Conservation (phyloP, 2,797 vertebrate species). For the Eidolon dupreanum region DNA sequence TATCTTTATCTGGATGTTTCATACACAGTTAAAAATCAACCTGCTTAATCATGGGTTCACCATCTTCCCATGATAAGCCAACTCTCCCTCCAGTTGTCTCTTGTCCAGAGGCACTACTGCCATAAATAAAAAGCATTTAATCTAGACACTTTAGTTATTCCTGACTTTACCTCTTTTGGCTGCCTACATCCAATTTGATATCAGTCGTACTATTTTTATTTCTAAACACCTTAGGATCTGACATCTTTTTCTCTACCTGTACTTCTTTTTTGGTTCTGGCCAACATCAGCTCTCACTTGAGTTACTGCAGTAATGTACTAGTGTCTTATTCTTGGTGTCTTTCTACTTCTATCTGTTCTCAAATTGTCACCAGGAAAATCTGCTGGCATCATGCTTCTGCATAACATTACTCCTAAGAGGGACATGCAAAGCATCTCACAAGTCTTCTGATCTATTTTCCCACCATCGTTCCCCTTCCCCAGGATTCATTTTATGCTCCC, state of each 20-base stretch:
- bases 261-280: not conserved
- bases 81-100: not conserved
- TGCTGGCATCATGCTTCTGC: not conserved
- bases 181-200: too few relatives aligned
- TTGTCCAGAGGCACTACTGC: not conserved
- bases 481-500: not conserved
- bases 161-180: too few relatives aligned
- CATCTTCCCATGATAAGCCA: not conserved
- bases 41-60: not conserved
- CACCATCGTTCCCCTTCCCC: too few relatives aligned
- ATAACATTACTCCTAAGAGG: not conserved
- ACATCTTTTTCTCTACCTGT: not conserved
- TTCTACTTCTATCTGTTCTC: not conserved
- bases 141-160: not conserved
- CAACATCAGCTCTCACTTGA: not conserved
- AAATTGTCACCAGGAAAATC: not conserved
- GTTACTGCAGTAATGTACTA: not conserved
- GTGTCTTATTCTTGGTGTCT: not conserved
- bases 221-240: not conserved
- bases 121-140: not conserved
- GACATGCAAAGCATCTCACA: not conserved
- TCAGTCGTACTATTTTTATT: not conserved
- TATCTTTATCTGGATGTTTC: not conserved
- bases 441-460: not conserved
- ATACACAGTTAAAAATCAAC: not conserved